A percentile compares a stretch with the other conserved stretches of the same genome.
Evolutionary conservation across 2,113 vertebrate species (phyloP).

Genomic region (Ranitomeya imitator): DNA sequence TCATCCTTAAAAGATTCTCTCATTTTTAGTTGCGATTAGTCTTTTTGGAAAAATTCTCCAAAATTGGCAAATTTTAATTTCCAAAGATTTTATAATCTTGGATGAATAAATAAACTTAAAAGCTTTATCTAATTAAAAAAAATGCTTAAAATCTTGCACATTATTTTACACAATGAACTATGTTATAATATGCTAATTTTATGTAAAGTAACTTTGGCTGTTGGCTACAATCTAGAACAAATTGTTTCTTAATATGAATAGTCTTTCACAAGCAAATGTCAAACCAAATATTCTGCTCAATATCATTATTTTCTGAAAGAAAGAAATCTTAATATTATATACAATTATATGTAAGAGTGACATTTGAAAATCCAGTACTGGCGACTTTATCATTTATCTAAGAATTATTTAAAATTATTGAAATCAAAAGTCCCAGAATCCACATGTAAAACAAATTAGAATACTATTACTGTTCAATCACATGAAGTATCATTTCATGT

Average conservation of each 20-base stretch:
- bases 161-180: not conserved
- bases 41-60: too few species aligned
- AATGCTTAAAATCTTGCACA: not conserved
- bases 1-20: too few species aligned
- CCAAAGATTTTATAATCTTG: too few species aligned
- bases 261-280: conserved; percentile 24
- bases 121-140: not conserved
- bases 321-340: not conserved
- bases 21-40: too few species aligned
- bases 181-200: conserved; percentile 26
- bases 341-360: not conserved
- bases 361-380: not conserved
- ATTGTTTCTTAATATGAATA: conserved; percentile 12
- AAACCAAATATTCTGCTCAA: not conserved
- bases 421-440: not conserved
- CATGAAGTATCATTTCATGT: not conserved
- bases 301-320: not conserved
- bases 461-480: conserved; percentile 11
- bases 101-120: too few species aligned
- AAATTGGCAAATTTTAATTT: too few species aligned
- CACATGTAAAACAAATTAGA: conserved; percentile 5
- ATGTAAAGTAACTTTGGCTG: conserved; percentile 7
- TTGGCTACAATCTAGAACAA: not conserved
- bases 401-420: conserved; percentile 16
- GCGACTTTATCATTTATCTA: not conserved